Base-by-base conservation (phyloP, 2,888 invertebrate genomes). In the Eupithecia insigniata region DNA sequence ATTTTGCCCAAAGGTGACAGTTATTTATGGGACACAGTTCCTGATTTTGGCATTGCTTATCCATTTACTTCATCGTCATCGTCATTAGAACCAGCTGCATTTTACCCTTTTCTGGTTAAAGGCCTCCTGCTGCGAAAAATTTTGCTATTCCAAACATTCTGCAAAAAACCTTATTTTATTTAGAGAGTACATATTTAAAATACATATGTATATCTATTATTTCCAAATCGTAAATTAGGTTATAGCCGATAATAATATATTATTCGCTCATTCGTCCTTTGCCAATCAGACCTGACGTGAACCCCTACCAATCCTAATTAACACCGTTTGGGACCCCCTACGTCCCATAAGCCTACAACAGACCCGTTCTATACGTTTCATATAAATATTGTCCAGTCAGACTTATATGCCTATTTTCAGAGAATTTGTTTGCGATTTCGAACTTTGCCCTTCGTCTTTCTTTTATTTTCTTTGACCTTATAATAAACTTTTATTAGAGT, bases 401-500 rank as follows among this genome's bases (percentile, higher is more conserved):
- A 69, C 22, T 18, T 18, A 58, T 58, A 30, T 18, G 28, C 61
- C 73, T 64, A 75, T 51, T 67, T 70, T 34, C 66, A 34, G 61
- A 26, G 55, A 55, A 5, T 76, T 70, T 71, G 76, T 76, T 74
- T 75, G 74, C 65, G 73, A 76, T 75, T 73, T 70, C 70, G 73
- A 69, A 67, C 73, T 69, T 76, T 75, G 75, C 74, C 72, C 78
- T 71, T 43, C 30, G 30, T 16, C 28, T 14, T 55, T 55, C 26
- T 26, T 26, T 55, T 5, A 55, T 12, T 14, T 22, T 55, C 22
- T 55, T 55, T 12, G 55, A 55, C 60, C 22, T 60, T 18, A 60
- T 60, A 30, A 18, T 60, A 60, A 30, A 60, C 7, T 28, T 18
- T 30, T 30, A 22, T 60, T 60, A 30, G 28, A 30, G 55, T 55